Evolutionary conservation across 2,113 vertebrate genomes (phyloP).

Genomic region (Eira barbara): DNA sequence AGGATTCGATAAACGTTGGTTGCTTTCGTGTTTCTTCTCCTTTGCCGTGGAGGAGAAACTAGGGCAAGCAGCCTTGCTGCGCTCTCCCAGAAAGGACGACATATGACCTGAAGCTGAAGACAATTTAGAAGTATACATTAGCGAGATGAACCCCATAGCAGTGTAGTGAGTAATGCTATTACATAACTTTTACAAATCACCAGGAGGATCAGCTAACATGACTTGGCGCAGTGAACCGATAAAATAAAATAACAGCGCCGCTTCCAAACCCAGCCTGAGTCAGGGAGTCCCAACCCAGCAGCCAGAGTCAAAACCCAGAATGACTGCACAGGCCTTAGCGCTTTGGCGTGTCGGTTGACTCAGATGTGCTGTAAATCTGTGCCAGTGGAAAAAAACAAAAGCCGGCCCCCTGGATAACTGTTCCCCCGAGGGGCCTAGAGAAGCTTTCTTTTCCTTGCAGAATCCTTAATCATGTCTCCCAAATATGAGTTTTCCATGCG

Average conservation of each 20-base stretch:
- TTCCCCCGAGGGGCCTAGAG: constrained; percentile 37
- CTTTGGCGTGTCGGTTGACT: neutral
- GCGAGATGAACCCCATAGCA: neutral
- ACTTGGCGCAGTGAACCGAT: constrained; percentile 41
- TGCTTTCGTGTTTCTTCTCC: neutral
- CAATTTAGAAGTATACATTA: neutral
- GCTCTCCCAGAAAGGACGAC: neutral
- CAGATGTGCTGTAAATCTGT: constrained; percentile 52
- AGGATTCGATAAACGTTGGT: neutral
- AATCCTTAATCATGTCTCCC: constrained; percentile 46
- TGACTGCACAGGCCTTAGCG: neutral
- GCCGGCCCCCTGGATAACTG: constrained; percentile 25
- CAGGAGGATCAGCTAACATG: constrained; percentile 53
- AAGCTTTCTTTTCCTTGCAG: constrained; percentile 31
- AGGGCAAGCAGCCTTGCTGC: neutral
- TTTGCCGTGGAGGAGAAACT: neutral
- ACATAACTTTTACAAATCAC: constrained; percentile 57
- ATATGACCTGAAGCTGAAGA: neutral
- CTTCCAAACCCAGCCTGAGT: constrained; percentile 53
- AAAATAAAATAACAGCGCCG: constrained; percentile 14
- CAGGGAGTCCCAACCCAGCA: neutral
- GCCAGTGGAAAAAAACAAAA: constrained; percentile 47
- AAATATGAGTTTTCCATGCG: constrained; percentile 53
- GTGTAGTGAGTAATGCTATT: constrained; percentile 51
- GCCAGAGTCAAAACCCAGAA: constrained; percentile 12